Conservation (phyloP, 2,797 vertebrate species). For the Heterohyrax brucei region DNA sequence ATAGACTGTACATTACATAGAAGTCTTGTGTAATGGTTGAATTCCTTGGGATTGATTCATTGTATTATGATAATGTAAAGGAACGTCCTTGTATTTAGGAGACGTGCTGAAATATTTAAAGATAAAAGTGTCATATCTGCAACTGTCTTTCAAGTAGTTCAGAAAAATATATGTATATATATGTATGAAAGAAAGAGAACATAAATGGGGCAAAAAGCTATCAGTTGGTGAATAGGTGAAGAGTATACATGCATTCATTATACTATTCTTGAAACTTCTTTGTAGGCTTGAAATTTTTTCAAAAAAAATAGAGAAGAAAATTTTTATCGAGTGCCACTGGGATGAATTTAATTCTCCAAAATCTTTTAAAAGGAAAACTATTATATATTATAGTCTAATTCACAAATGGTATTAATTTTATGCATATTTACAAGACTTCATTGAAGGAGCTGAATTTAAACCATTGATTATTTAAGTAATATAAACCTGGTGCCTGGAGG, state of each 20-base stretch:
- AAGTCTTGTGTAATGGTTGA: background rate
- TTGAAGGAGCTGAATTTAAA: constrained; percentile 42
- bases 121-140: background rate
- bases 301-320: background rate
- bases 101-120: constrained; percentile 5
- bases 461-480: background rate
- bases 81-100: background rate
- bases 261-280: background rate
- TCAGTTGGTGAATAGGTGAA: constrained; percentile 9
- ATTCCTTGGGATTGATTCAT: background rate
- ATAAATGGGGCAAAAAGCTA: background rate
- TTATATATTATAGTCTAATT: background rate
- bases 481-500: background rate
- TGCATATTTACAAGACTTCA: constrained; percentile 4
- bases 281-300: background rate
- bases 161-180: background rate
- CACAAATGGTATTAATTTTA: constrained; percentile 13
- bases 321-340: background rate
- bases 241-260: background rate
- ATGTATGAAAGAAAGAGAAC: background rate
- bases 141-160: constrained; percentile 21
- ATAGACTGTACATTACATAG: background rate
- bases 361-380: background rate
- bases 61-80: too few relatives aligned
- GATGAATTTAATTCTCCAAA: constrained; percentile 43